Percentiles rank a stretch among this genome's conserved stretches.
Evolutionary conservation across 2,888 invertebrate genomes (phyloP).

Genomic region (Epiperipatus broadwayi): DNA sequence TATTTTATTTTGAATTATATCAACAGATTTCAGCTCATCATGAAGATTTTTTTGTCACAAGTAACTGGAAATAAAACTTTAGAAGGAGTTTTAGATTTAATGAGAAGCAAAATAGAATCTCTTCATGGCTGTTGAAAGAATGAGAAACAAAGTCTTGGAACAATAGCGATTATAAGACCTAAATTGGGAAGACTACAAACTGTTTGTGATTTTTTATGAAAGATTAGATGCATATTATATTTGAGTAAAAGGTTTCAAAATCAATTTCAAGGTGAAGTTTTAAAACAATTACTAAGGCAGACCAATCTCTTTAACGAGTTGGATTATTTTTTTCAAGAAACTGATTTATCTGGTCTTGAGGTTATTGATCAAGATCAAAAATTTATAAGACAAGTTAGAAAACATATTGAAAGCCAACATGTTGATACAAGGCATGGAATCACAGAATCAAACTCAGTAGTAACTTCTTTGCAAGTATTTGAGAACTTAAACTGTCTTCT

Average conservation of each 20-base stretch:
- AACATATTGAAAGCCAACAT: conserved; percentile 56
- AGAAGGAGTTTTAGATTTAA: conserved; percentile 53
- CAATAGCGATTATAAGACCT: conserved; percentile 59
- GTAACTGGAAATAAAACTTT: too few species aligned
- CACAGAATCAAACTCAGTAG: too few species aligned
- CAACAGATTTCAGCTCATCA: too few species aligned
- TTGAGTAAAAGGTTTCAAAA: conserved; percentile 51
- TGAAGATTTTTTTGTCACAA: too few species aligned
- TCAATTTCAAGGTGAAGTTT: conserved; percentile 33
- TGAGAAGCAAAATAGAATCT: conserved; percentile 54
- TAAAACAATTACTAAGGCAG: conserved; percentile 60
- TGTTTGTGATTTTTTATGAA: conserved; percentile 65
- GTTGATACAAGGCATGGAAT: conserved; percentile 54
- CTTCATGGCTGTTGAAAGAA: conserved; percentile 28
- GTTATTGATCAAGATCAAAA: conserved; percentile 53
- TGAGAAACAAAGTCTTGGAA: conserved; percentile 41
- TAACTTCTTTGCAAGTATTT: too few species aligned
- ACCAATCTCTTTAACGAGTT: conserved; percentile 44
- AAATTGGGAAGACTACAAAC: conserved; percentile 61
- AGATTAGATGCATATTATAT: conserved; percentile 57
- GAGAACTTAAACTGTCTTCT: too few species aligned
- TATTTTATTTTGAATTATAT: too few species aligned
- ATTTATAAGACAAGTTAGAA: conserved; percentile 42
- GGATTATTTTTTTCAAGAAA: conserved; percentile 60
- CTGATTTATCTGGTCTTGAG: conserved; percentile 59